Evolutionary conservation across 2,113 vertebrate genomes (phyloP), one percentile per base, ranked within the genome.

Genomic region (Corapipo altera): DNA sequence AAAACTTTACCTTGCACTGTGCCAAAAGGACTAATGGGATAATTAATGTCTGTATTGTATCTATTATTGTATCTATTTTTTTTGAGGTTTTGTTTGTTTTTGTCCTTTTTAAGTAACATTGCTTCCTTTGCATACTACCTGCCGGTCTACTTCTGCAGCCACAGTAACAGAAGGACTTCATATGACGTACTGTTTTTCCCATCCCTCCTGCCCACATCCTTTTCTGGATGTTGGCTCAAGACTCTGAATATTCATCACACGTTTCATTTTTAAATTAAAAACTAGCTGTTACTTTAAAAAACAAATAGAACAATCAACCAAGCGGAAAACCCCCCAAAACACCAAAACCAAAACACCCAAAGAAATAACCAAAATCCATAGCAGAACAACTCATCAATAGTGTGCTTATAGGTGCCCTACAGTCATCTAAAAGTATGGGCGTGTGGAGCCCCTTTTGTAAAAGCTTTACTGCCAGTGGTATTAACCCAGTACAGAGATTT

Each of bases 341-440:
- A 23, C 39, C 7, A 30, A 73, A 28, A 17, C 32, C 26, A 58
- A 48, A 55, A n/a, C 30, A 7, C 5, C 13, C 6, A 55, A 49
- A 5, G 2, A 28, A 28, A 6, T 15, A 28, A 22, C 10, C 12
- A n/a, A 61, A 54, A 69, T 15, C 0, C 0, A 15, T 1, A 5
- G 26, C 10, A n/a, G 65, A 88, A n/a, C 1, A 2, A 20, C 17
- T 43, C 1, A 7, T 37, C 17, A 15, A 3, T 27, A 6, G 12
- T 73, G 14, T 1, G 1, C 17, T 73, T 5, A 6, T 11, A 54
- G 32, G 4, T 0, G 0, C 21, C n/a, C 39, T 52, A 12, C 80
- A 62, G 16, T 87, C 32, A 20, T 49, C 22, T 92, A 1, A 90
- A 83, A 92, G 57, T 79, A 70, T 0, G 9, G 20, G 30, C 54